Evolutionary conservation across 2,113 vertebrate genomes (phyloP).

Genomic region (Dryoscopus gambensis): DNA sequence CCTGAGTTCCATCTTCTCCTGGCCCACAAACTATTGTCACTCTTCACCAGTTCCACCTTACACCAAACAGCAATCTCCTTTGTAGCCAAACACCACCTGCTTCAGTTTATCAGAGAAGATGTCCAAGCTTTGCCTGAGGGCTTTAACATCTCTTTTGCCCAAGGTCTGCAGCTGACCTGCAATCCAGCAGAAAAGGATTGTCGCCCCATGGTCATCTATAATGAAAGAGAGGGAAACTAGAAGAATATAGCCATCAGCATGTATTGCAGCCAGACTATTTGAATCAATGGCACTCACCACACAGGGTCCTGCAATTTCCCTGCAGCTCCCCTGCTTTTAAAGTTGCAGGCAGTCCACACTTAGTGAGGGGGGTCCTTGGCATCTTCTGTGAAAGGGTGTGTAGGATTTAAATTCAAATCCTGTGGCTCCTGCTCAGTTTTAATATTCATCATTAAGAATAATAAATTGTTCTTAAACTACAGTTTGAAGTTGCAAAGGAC

Average conservation of each 20-base stretch:
- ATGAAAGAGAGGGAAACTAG: not conserved
- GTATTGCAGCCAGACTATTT: not conserved
- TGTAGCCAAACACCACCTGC: not conserved
- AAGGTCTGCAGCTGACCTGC: not conserved
- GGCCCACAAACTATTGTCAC: not conserved
- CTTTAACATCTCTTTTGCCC: not conserved
- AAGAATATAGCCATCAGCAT: not conserved
- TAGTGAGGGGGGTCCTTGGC: not conserved
- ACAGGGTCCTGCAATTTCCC: not conserved
- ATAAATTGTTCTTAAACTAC: not conserved
- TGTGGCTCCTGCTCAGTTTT: not conserved
- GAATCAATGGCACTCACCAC: not conserved
- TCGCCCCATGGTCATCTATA: not conserved
- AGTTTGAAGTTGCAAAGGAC: not conserved
- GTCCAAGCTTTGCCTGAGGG: not conserved
- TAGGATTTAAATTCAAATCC: not conserved
- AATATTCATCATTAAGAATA: conserved; percentile 11
- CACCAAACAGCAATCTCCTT: not conserved
- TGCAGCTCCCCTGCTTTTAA: not conserved
- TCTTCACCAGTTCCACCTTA: not conserved
- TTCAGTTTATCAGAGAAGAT: not conserved
- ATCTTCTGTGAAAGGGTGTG: not conserved
- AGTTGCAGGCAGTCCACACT: not conserved
- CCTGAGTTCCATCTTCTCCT: not conserved
- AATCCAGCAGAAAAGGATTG: conserved; percentile 5